A percentile compares a stretch with the other conserved stretches of the same genome.
Evolutionary conservation across 2,113 vertebrate species (phyloP).

Genomic region (Peromyscus maniculatus): DNA sequence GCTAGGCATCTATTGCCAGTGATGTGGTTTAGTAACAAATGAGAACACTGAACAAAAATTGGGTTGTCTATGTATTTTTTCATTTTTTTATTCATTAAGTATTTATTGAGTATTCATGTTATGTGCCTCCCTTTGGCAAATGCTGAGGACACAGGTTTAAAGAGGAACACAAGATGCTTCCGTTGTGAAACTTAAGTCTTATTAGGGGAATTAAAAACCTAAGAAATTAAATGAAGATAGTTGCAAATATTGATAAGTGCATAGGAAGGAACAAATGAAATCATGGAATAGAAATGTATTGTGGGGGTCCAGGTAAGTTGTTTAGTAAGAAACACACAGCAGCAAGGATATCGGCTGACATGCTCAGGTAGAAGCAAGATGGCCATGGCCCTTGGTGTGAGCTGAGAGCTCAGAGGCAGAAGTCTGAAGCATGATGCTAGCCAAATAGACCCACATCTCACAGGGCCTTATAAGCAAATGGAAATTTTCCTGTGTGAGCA

Average conservation of each 20-base stretch:
- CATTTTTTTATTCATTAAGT: slow-evolving; percentile 11
- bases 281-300: not conserved
- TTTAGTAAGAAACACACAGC: not conserved
- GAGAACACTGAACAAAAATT: slow-evolving; percentile 3
- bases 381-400: not conserved
- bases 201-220: not conserved
- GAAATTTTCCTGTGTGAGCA: not conserved
- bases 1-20: not conserved
- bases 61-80: not conserved
- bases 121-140: not conserved
- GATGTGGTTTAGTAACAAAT: not conserved
- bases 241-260: slow-evolving; percentile 6
- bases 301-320: not conserved
- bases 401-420: too few species aligned
- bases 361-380: not conserved
- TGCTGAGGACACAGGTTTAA: not conserved
- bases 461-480: not conserved
- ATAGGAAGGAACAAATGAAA: not conserved
- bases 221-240: slow-evolving; percentile 3
- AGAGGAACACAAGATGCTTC: not conserved
- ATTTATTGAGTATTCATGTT: not conserved
- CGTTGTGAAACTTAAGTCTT: not conserved
- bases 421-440: too few species aligned
- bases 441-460: not conserved
- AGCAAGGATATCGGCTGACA: too few species aligned